These are phyloP conservation scores for Orussus abietinus DNA, from an alignment of 1,140 invertebrate species.

Conservation along the genomic window DNA sequence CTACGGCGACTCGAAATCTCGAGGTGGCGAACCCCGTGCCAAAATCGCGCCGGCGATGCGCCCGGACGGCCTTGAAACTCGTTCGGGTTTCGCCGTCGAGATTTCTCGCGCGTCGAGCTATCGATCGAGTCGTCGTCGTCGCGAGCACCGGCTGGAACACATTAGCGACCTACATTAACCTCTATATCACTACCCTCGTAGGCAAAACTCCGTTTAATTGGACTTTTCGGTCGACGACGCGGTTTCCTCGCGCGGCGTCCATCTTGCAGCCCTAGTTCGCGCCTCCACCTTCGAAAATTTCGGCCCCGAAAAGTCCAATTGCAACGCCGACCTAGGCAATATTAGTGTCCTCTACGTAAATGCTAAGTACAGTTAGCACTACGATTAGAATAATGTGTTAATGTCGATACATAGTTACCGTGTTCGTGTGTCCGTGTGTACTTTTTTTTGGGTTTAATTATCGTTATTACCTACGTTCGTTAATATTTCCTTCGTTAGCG, in stretches of 20 bases:
- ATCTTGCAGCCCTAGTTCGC: too few relatives aligned
- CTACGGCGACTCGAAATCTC: too few relatives aligned
- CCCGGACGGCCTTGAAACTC: too few relatives aligned
- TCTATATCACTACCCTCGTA: constrained; percentile 47
- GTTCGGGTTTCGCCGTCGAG: constrained; percentile 2
- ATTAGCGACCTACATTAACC: constrained; percentile 30
- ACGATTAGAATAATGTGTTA: constrained; percentile 44
- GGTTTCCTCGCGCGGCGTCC: too few relatives aligned
- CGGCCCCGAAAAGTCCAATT: not conserved
- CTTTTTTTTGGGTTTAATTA: constrained; percentile 22
- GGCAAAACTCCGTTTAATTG: constrained; percentile 31
- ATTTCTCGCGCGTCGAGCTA: too few relatives aligned
- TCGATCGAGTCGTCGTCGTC: constrained; percentile 24
- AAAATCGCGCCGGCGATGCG: too few relatives aligned
- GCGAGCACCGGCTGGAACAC: constrained; percentile 36
- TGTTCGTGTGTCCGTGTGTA: constrained; percentile 16
- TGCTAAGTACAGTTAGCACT: constrained; percentile 47
- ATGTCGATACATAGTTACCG: constrained; percentile 32
- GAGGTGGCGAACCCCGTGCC: too few relatives aligned
- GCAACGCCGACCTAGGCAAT: constrained; percentile 35
- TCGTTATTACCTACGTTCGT: constrained; percentile 23
- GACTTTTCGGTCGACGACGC: too few relatives aligned
- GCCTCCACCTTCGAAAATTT: too few relatives aligned
- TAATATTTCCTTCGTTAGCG: constrained; percentile 26
- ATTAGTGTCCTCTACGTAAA: constrained; percentile 44